A percentile compares a stretch with the other conserved stretches of the same genome.
These are phyloP conservation scores for Danaus plexippus DNA, from an alignment of 1,140 invertebrate genomes.

Conservation along the genomic window DNA sequence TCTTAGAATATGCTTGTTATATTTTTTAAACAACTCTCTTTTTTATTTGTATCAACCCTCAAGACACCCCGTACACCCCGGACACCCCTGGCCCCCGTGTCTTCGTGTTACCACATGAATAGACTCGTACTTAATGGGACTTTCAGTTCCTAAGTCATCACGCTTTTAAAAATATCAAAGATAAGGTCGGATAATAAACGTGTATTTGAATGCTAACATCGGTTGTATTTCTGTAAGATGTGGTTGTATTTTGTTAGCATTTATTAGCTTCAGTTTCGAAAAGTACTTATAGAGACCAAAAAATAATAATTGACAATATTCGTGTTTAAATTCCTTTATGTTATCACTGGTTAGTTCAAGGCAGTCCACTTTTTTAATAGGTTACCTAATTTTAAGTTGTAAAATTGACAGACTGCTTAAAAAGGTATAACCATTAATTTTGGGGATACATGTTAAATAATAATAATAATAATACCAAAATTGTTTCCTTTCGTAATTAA, in stretches of 20 bases:
- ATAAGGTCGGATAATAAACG: slow-evolving; percentile 68
- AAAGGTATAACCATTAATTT: too few relatives aligned
- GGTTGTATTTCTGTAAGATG: too few relatives aligned
- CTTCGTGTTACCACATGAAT: slow-evolving; percentile 59
- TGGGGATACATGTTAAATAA: too few relatives aligned
- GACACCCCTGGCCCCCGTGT: slow-evolving; percentile 23
- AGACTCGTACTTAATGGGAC: slow-evolving; percentile 66
- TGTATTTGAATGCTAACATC: too few relatives aligned
- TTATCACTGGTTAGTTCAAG: neutral
- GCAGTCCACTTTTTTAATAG: too few relatives aligned
- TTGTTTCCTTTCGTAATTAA: too few relatives aligned
- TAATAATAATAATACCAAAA: too few relatives aligned
- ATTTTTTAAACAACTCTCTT: slow-evolving; percentile 70
- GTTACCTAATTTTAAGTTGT: too few relatives aligned
- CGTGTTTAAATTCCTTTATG: slow-evolving; percentile 12
- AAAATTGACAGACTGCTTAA: too few relatives aligned
- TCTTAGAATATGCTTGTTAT: slow-evolving; percentile 65
- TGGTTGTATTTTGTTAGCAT: too few relatives aligned
- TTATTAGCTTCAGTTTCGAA: too few relatives aligned
- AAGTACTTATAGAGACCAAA: slow-evolving; percentile 3
- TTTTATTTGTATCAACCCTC: slow-evolving; percentile 60
- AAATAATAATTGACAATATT: slow-evolving; percentile 15
- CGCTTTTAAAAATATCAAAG: slow-evolving; percentile 61
- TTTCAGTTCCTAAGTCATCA: slow-evolving; percentile 70
- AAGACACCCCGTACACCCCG: slow-evolving; percentile 10